Percentiles rank a stretch among this genome's conserved stretches.
These are phyloP conservation scores for Cephalotes varians DNA, from an alignment of 2,888 invertebrate genomes.

Conservation along the genomic window DNA sequence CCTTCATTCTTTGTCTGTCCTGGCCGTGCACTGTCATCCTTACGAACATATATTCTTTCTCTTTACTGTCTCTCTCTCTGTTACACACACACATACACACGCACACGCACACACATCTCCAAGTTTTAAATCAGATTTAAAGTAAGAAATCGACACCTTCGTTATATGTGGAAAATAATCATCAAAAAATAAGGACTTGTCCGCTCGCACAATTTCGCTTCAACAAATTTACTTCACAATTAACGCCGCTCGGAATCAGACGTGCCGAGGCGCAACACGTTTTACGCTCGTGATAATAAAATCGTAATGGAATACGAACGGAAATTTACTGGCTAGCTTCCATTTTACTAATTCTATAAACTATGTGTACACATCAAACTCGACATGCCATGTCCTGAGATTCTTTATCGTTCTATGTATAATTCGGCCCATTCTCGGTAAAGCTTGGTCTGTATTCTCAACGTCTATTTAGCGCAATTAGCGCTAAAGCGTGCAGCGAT, in stretches of 20 bases:
- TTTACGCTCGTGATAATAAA: slow-evolving; percentile 14
- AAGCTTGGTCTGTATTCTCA: neutral
- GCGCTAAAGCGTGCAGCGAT: neutral
- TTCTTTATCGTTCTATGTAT: neutral
- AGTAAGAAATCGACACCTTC: slow-evolving; percentile 6
- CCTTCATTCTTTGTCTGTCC: slow-evolving; percentile 55
- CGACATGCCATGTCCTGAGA: neutral
- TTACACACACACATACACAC: too few species aligned
- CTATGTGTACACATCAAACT: neutral
- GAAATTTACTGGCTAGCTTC: neutral
- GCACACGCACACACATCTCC: too few species aligned
- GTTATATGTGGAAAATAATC: slow-evolving; percentile 12
- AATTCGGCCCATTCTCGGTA: neutral
- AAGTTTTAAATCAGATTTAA: slow-evolving; percentile 3
- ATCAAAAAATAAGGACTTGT: slow-evolving; percentile 7
- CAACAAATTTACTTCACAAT: slow-evolving; percentile 38
- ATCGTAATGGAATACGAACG: neutral
- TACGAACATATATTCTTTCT: slow-evolving; percentile 37
- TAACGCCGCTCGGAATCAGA: slow-evolving; percentile 1
- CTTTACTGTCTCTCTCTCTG: neutral
- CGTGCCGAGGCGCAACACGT: neutral
- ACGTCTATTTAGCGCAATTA: slow-evolving; percentile 1
- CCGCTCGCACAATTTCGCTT: neutral
- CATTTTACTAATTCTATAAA: neutral
- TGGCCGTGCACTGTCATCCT: slow-evolving; percentile 30